phyloP scores from a whole-genome alignment of 2,797 vertebrate genomes.

The Sebastes melanostomus region DNA sequence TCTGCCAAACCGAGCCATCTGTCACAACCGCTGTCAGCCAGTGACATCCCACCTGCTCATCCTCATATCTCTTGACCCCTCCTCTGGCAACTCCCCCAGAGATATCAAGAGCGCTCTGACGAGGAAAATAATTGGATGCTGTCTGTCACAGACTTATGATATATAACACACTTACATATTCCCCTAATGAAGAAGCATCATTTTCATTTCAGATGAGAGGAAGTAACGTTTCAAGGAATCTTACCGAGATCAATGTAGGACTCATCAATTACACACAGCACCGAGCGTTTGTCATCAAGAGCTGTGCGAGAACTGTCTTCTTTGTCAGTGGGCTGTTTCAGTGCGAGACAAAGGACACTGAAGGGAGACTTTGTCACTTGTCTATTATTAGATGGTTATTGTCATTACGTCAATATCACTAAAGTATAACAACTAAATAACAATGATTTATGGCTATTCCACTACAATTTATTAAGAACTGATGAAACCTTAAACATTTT shows the following conservation, averaged over 20 bases:
- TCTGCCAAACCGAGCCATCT: slow-evolving; percentile 23
- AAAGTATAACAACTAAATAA: neutral
- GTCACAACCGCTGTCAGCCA: neutral
- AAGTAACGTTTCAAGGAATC: neutral
- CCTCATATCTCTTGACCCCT: neutral
- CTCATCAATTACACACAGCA: neutral
- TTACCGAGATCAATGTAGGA: neutral
- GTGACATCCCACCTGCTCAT: slow-evolving; percentile 17
- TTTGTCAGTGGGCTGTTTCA: neutral
- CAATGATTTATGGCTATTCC: neutral
- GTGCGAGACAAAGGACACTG: neutral
- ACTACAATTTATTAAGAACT: neutral
- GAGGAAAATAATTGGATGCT: neutral
- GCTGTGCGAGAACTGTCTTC: neutral
- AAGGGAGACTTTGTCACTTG: neutral
- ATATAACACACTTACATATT: neutral
- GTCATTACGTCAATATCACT: neutral
- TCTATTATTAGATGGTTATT: neutral
- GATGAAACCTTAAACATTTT: neutral
- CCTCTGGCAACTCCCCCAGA: neutral
- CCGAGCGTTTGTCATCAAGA: neutral
- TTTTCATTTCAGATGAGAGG: neutral
- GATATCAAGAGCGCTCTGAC: neutral
- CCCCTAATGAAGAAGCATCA: neutral
- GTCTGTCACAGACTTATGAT: neutral